A percentile compares a stretch with the other conserved stretches of the same genome.
Evolutionary conservation across 2,113 vertebrate genomes (phyloP).

Genomic region (Engystomops pustulosus): DNA sequence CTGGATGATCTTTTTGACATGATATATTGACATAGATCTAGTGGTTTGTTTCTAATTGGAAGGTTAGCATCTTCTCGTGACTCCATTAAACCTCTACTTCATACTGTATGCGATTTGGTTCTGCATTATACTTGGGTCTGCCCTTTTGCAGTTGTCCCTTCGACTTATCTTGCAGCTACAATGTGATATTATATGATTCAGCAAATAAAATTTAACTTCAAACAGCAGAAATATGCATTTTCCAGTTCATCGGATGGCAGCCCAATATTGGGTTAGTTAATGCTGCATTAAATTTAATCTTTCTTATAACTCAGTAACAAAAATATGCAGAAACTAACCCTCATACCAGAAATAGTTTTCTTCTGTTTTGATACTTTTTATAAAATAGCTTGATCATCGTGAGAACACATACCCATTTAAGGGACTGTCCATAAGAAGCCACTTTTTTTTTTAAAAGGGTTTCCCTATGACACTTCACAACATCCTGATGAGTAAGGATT

Average conservation of each 20-base stretch:
- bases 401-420: no score
- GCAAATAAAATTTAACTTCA: background rate
- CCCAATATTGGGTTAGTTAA: background rate
- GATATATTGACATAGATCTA: no score
- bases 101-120: background rate
- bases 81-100: background rate
- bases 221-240: background rate
- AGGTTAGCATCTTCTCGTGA: no score
- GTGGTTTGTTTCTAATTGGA: no score
- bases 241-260: background rate
- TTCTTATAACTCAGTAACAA: background rate
- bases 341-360: background rate
- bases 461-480: no score
- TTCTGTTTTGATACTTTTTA: background rate
- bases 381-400: background rate
- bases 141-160: background rate
- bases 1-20: no score
- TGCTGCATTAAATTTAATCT: background rate
- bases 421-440: no score
- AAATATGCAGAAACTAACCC: background rate
- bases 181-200: background rate
- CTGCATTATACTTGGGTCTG: background rate
- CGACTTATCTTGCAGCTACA: background rate
- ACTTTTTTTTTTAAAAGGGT: no score
- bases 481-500: no score